Percentiles rank a stretch among this genome's conserved stretches.
Conservation (phyloP, 2,113 vertebrate species). For the Neolamprologus fasciatus region DNA sequence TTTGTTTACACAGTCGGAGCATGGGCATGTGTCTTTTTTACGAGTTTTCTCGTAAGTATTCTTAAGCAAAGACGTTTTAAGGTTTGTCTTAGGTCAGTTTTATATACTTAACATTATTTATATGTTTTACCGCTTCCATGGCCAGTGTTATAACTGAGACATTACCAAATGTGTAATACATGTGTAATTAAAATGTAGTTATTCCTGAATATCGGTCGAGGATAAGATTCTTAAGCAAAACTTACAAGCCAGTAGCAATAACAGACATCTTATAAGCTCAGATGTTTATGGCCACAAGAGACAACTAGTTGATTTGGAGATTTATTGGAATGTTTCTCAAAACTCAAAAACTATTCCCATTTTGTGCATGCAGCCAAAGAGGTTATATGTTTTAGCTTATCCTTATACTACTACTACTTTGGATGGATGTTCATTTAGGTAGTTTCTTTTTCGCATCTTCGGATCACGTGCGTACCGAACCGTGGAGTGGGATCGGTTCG, state of each 20-base stretch:
- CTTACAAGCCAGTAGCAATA: neutral
- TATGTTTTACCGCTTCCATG: rapidly evolving
- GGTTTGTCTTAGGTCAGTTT: neutral
- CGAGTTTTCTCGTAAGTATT: neutral
- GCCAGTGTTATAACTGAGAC: neutral
- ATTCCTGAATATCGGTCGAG: neutral
- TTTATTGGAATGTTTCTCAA: neutral
- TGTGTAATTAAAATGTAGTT: neutral
- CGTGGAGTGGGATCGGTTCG: rapidly evolving
- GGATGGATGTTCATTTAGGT: neutral
- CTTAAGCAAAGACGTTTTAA: neutral
- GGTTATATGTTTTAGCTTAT: neutral
- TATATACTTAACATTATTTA: neutral
- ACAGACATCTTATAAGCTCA: neutral
- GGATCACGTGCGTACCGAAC: neutral
- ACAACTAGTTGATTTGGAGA: neutral
- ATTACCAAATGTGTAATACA: neutral
- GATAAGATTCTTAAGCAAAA: neutral
- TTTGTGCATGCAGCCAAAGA: neutral
- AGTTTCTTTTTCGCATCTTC: neutral
- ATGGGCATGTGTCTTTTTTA: neutral
- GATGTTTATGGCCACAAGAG: neutral
- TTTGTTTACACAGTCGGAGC: neutral
- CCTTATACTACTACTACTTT: neutral
- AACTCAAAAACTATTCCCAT: neutral